Conservation (phyloP, 2,888 invertebrate genomes). For the Halictus quadricinctus region DNA sequence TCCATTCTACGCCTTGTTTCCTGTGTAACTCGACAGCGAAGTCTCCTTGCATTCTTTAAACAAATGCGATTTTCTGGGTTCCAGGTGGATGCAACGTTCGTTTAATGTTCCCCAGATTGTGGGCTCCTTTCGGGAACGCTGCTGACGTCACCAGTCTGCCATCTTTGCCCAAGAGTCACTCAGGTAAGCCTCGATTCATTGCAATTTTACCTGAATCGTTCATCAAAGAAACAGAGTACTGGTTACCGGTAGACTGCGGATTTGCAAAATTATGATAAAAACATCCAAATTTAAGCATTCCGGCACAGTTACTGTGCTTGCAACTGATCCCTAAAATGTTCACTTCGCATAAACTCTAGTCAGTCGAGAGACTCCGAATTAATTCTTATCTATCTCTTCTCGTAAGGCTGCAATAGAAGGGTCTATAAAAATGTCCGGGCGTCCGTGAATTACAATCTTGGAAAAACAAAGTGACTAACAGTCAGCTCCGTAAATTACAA, state of each 20-base stretch:
- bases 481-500: background rate
- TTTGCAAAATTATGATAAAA: background rate
- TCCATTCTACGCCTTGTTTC: conserved; percentile 24
- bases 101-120: conserved; percentile 80
- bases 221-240: background rate
- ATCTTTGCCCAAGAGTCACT: conserved; percentile 77
- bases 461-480: background rate
- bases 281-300: too few species aligned
- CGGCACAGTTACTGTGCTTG: too few species aligned
- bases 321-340: too few species aligned
- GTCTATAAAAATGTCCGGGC: background rate
- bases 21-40: conserved; percentile 14
- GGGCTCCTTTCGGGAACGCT: conserved; percentile 79
- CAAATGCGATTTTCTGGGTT: conserved; percentile 52
- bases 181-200: conserved; percentile 70
- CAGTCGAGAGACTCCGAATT: background rate
- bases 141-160: conserved; percentile 78
- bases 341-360: too few species aligned
- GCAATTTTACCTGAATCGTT: background rate
- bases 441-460: background rate
- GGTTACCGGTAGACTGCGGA: background rate
- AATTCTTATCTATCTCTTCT: background rate
- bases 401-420: background rate
- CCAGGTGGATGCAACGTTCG: conserved; percentile 80
- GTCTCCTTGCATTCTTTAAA: background rate